phyloP scores from a whole-genome alignment of 2,888 invertebrate genomes.

The Eubasilissa splendida region DNA sequence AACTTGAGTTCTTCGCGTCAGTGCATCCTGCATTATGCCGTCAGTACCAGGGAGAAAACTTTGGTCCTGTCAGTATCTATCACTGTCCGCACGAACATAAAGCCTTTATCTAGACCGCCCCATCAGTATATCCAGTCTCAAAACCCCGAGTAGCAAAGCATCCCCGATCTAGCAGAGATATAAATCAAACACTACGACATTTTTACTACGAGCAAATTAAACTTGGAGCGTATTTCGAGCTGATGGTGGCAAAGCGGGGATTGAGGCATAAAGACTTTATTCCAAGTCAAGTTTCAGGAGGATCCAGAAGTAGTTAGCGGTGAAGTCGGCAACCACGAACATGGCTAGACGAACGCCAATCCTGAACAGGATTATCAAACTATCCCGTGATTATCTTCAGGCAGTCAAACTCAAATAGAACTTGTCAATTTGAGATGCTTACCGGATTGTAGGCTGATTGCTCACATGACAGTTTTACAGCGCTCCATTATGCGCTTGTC shows the following conservation, averaged over 20 bases:
- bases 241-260: background rate
- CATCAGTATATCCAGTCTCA: background rate
- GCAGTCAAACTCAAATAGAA: slow-evolving; percentile 22
- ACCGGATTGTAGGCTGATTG: slow-evolving; percentile 17
- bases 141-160: slow-evolving; percentile 1
- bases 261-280: slow-evolving; percentile 18
- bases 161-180: background rate
- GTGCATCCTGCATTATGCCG: slow-evolving; percentile 46
- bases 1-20: slow-evolving; percentile 31
- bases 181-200: too few relatives aligned
- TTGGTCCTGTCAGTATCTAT: slow-evolving; percentile 50
- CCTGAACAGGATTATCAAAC: slow-evolving; percentile 22
- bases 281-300: slow-evolving; percentile 29
- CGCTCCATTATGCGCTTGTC: background rate
- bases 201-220: too few relatives aligned
- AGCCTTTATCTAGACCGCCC: slow-evolving; percentile 30
- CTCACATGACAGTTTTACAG: slow-evolving; percentile 15
- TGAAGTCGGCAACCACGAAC: slow-evolving; percentile 29
- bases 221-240: background rate
- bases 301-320: slow-evolving; percentile 41
- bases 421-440: slow-evolving; percentile 26
- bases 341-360: slow-evolving; percentile 19
- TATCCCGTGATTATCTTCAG: slow-evolving; percentile 26
- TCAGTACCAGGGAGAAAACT: slow-evolving; percentile 48
- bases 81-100: slow-evolving; percentile 47